These are phyloP conservation scores for Drosophila sordidapex DNA, from an alignment of 2,888 invertebrate genomes.

Conservation along the genomic window DNA sequence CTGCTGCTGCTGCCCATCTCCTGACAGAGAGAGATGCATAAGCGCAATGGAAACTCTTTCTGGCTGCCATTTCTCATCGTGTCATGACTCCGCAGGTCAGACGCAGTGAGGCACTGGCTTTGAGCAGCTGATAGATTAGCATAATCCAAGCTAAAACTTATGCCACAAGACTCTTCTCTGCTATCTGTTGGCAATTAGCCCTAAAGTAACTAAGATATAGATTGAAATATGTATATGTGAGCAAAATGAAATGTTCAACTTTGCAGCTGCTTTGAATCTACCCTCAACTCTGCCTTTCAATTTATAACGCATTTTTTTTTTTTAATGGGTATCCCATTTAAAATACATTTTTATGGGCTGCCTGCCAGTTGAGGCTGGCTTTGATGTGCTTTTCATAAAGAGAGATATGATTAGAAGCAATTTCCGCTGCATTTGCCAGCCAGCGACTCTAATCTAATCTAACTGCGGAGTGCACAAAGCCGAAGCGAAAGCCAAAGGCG, in stretches of 20 bases:
- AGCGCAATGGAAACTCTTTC: slow-evolving; percentile 22
- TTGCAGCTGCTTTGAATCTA: not conserved
- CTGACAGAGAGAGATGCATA: slow-evolving; percentile 42
- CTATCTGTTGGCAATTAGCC: slow-evolving; percentile 37
- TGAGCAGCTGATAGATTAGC: slow-evolving; percentile 46
- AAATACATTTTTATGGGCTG: not conserved
- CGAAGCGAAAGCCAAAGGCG: slow-evolving; percentile 32
- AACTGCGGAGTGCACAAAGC: slow-evolving; percentile 62
- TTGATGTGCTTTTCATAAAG: slow-evolving; percentile 41
- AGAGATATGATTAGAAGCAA: slow-evolving; percentile 42
- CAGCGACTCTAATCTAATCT: slow-evolving; percentile 54
- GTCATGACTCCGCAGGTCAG: slow-evolving; percentile 37
- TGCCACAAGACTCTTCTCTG: not conserved
- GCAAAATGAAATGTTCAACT: not conserved
- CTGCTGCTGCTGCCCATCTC: not conserved
- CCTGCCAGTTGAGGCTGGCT: slow-evolving; percentile 19
- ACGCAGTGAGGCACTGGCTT: slow-evolving; percentile 9
- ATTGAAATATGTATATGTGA: slow-evolving; percentile 3
- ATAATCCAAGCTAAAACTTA: slow-evolving; percentile 30
- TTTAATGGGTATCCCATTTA: not conserved
- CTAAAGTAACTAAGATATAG: not conserved
- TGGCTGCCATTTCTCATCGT: slow-evolving; percentile 51
- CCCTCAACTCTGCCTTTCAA: not conserved
- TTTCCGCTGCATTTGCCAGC: slow-evolving; percentile 28
- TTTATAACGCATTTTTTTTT: not conserved